phyloP scores from a whole-genome alignment of 92 coral and sea anemone genomes.

The Plumapathes pennacea region DNA sequence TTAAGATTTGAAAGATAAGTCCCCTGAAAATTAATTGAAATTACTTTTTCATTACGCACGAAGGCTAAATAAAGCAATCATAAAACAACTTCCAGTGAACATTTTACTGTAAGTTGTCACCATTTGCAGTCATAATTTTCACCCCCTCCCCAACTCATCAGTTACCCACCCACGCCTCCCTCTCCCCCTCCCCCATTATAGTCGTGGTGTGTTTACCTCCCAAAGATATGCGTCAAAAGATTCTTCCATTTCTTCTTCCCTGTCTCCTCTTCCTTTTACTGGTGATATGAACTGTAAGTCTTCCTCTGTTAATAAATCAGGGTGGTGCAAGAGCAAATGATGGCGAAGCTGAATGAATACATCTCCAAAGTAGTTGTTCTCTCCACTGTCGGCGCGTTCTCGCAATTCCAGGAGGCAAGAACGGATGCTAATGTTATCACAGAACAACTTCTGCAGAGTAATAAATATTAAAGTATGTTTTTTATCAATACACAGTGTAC shows the following conservation, averaged over 20 bases:
- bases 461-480: no score
- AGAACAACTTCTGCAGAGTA: slow-evolving; percentile 40
- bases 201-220: slow-evolving; percentile 13
- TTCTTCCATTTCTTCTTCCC: slow-evolving; percentile 17
- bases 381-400: slow-evolving; percentile 59
- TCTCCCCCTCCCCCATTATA: no score
- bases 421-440: slow-evolving; percentile 54
- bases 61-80: no score
- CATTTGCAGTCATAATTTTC: neutral
- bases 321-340: slow-evolving; percentile 32
- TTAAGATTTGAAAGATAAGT: neutral
- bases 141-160: neutral
- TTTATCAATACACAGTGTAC: no score
- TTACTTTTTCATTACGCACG: no score
- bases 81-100: no score
- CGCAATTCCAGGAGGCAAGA: slow-evolving; percentile 66
- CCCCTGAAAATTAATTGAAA: no score
- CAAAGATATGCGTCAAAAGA: slow-evolving; percentile 4
- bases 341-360: slow-evolving; percentile 70
- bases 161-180: no score
- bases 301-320: slow-evolving; percentile 58
- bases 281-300: slow-evolving; percentile 63
- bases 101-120: neutral
- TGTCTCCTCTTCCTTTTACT: slow-evolving; percentile 53
- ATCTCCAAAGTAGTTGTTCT: slow-evolving; percentile 55